Base-by-base conservation (phyloP, 2,797 vertebrate genomes). In the Macropodus opercularis region DNA sequence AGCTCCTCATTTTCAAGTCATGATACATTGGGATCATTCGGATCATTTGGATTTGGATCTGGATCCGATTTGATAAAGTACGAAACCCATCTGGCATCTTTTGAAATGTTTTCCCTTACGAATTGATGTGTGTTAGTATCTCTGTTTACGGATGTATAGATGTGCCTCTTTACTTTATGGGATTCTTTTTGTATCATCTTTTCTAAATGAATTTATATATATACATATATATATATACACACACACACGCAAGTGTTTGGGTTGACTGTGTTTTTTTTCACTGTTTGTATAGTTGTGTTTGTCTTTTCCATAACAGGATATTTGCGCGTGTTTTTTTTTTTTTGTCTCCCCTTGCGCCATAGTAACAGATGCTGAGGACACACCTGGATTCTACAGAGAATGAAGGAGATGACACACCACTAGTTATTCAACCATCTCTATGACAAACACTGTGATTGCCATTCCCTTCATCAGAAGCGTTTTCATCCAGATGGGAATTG, bases 291-390 rank as follows among this genome's bases (percentile, higher is more conserved):
- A 15, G 6, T 31, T 55, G 59, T 48, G 57, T 67, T 11, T 53
- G 29, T 58, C 40, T 41, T 41, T 12, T n/a, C 17, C 3, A 4
- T 52, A 18, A 14, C 34, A 63, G 29, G 15, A 17, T 43, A 24
- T 38, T n/a, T 58, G 60, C 54, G 27, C 73, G 54, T n/a, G 12
- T 56, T 73, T 6, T 1, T 21, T 5, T 31, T 42, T 12, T 14
- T 31, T 42, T 12, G 14, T 24, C 41, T 68, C 64, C 63, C 73
- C 53, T 8, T 0, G 29, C n/a, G 11, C 46, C 72, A 34, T 59
- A 42, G 60, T 49, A 80, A 85, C 75, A 27, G 83, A 87, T 71
- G 67, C 79, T 26, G 5, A 29, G 68, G 40, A 36, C 57, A 67
- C 71, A 74, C 68, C 65, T 72, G 69, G 39, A 47, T 34, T 63